Percentiles rank a stretch among this genome's conserved stretches.
These are phyloP conservation scores for Chironomus tentans DNA, from an alignment of 2,888 invertebrate species.

Conservation along the genomic window DNA sequence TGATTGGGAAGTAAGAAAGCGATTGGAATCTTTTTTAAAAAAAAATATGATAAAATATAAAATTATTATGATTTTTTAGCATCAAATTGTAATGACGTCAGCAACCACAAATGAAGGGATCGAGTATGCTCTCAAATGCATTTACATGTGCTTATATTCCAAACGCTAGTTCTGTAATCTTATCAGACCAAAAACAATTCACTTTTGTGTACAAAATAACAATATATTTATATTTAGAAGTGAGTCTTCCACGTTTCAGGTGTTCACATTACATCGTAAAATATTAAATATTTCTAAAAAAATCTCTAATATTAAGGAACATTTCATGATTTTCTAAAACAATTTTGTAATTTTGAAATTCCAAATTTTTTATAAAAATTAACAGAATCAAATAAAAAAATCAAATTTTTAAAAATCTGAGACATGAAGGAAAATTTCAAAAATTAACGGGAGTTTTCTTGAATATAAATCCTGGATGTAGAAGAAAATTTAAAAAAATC, in stretches of 20 bases:
- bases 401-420: no score
- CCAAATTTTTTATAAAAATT: no score
- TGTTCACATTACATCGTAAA: no score
- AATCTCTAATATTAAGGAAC: no score
- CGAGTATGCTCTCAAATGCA: neutral
- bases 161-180: neutral
- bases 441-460: no score
- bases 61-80: neutral
- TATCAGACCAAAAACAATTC: neutral
- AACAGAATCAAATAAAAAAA: no score
- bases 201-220: neutral
- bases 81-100: neutral
- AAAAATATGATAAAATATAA: neutral
- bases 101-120: neutral
- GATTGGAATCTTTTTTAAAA: neutral
- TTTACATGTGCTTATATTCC: neutral
- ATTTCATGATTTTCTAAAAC: no score
- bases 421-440: no score
- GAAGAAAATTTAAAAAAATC: no score
- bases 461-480: no score
- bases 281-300: no score
- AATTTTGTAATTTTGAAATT: no score
- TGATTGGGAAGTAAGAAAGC: neutral
- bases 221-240: neutral
- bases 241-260: neutral